A percentile compares a stretch with the other conserved stretches of the same genome.
These are phyloP conservation scores for Orthonychiurus folsomi DNA, from an alignment of 2,888 invertebrate species.

Conservation along the genomic window DNA sequence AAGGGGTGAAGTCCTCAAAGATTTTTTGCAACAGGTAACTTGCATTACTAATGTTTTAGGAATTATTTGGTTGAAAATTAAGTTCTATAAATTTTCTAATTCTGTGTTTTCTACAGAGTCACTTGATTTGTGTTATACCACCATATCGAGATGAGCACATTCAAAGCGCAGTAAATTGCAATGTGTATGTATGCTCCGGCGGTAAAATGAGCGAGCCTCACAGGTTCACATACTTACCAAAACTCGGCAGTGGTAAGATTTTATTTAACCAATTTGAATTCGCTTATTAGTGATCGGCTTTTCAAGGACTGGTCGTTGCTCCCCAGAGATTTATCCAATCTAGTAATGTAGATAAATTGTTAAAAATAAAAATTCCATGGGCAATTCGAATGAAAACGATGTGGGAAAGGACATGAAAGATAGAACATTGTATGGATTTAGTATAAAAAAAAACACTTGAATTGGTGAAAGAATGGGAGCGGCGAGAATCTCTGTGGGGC, in stretches of 20 bases:
- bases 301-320: constrained; percentile 33
- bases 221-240: constrained; percentile 68
- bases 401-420: too few species aligned
- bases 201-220: constrained; percentile 80
- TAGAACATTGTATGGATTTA: too few species aligned
- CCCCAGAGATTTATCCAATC: constrained; percentile 13
- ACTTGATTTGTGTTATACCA: constrained; percentile 77
- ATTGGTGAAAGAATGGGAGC: neutral
- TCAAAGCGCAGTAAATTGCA: constrained; percentile 61
- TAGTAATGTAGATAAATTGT: too few species aligned
- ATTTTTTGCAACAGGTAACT: constrained; percentile 71
- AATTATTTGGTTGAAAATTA: constrained; percentile 1
- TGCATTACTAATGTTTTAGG: neutral
- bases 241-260: constrained; percentile 39
- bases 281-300: too few species aligned
- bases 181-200: constrained; percentile 70
- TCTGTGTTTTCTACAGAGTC: constrained; percentile 56
- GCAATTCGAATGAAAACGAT: too few species aligned
- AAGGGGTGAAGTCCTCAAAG: constrained; percentile 74
- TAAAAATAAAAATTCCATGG: too few species aligned
- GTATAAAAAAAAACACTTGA: too few species aligned
- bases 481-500: neutral
- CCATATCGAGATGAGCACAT: constrained; percentile 62
- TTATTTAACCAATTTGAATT: neutral
- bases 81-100: too few species aligned